phyloP scores from a whole-genome alignment of 2,888 invertebrate species.

The Drosophila nr. medialis region DNA sequence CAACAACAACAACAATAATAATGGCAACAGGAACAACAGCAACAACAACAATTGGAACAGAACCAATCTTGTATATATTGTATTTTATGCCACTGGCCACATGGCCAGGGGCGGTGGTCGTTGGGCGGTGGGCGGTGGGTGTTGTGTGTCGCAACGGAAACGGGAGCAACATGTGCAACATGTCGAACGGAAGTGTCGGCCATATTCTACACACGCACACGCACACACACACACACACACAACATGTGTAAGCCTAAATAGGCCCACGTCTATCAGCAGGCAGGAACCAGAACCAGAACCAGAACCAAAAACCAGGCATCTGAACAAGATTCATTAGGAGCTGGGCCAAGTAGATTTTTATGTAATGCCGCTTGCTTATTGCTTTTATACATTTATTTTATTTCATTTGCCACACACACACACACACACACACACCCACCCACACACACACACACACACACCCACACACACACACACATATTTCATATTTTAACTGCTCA shows the following conservation, averaged over 20 bases:
- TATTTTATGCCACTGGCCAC: conserved; percentile 67
- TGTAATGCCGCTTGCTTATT: conserved; percentile 79
- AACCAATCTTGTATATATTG: conserved; percentile 66
- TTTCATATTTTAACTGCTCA: conserved; percentile 46
- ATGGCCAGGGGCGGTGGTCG: conserved; percentile 29
- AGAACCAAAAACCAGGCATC: background rate
- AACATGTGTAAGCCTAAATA: conserved; percentile 59
- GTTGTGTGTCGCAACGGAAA: conserved; percentile 62
- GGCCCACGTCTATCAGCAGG: conserved; percentile 59
- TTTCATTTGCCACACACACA: conserved; percentile 64
- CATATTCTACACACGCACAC: conserved; percentile 68
- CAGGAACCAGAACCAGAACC: conserved; percentile 42
- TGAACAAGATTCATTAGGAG: conserved; percentile 70
- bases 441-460: background rate
- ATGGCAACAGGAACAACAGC: conserved; percentile 21
- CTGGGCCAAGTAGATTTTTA: conserved; percentile 79
- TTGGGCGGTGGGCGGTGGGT: background rate
- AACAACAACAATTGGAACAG: conserved; percentile 38
- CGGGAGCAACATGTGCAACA: conserved; percentile 81
- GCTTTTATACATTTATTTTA: conserved; percentile 79
- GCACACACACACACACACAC: conserved; percentile 31
- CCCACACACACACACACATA: conserved; percentile 3
- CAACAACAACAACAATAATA: conserved; percentile 58
- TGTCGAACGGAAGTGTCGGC: conserved; percentile 81
- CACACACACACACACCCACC: conserved; percentile 8